Base-by-base conservation (phyloP, 2,888 invertebrate species). In the Gibbula magus region DNA sequence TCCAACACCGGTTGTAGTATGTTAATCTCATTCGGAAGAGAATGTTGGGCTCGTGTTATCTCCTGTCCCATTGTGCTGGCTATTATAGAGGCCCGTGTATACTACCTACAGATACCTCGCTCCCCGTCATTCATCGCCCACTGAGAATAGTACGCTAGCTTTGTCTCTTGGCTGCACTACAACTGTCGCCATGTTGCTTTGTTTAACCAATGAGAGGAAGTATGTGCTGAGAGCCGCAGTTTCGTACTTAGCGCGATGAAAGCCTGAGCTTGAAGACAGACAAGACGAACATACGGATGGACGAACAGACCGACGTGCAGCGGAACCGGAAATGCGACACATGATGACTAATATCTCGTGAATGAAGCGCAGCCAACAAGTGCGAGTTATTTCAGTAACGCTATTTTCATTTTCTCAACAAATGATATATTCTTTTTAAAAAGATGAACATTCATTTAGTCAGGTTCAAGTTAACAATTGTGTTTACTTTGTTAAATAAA, bases 181-280 rank as follows among this genome's bases (percentile, higher is more conserved):
- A 70, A 70, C 70, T 70, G 70, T 70, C 70, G 70, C 70, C 70
- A 70, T 70, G 70, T 70, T 70, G 70, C 35, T 70, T 70, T 70
- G 70, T 70, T 70, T 70, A 39, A 70, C 70, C 70, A 70, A 35
- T 39, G 32, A 35, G 70, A 70, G 70, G 70, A 70, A 70, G 39
- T 70, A 39, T 70, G 70, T 70, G 70, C 32, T 20, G 32, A 20
- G 20, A 35, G 70, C 70, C 39, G 70, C 18, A 35, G 32, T 39
- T 70, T 70, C 70, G 70, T 32, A 70, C 70, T 70, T 70, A 70
- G 20, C 29, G n/a, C n/a, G 70, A 32, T n/a, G 32, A 70, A 39
- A 70, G 70, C 16, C 70, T 35, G 35, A 35, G 70, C 35, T n/a
- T 45, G 45, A 45, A 45, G 45, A 45, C 45, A 45, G 45, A 45